Conservation (phyloP, 2,888 invertebrate genomes). For the Drosophila acutilabella region DNA sequence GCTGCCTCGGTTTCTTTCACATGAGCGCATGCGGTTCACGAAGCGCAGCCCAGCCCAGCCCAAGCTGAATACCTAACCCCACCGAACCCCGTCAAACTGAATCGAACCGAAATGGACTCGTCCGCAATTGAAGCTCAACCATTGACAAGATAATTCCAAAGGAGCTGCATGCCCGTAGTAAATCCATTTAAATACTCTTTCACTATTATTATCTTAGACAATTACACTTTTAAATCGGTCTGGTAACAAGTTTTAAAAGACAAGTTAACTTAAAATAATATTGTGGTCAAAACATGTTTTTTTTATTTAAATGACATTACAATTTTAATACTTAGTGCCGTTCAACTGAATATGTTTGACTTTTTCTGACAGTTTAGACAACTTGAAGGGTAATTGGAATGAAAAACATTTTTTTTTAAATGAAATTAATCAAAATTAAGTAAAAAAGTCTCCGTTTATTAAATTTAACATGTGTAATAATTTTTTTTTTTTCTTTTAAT, state of each 20-base stretch:
- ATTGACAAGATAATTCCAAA: conserved; percentile 76
- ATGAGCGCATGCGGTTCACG: conserved; percentile 38
- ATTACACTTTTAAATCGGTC: background rate
- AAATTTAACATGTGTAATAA: no score
- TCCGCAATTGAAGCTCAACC: conserved; percentile 75
- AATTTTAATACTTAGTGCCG: no score
- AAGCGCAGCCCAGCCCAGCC: conserved; percentile 61
- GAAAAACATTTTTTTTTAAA: no score
- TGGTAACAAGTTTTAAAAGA: background rate
- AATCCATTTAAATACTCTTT: conserved; percentile 61
- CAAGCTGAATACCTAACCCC: conserved; percentile 55
- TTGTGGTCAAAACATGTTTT: background rate
- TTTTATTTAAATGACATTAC: background rate
- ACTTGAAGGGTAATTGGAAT: no score
- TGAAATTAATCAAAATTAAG: no score
- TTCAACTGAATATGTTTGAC: no score
- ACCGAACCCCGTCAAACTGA: background rate
- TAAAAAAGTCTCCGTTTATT: no score
- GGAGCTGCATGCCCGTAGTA: conserved; percentile 67
- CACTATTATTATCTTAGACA: no score
- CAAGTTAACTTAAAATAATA: background rate
- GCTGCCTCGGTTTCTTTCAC: conserved; percentile 41
- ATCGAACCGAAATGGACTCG: conserved; percentile 23
- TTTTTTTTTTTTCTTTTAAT: no score
- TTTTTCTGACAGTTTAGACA: no score